Evolutionary conservation across 2,797 vertebrate genomes (phyloP), one percentile per base, ranked within the genome.

Genomic region (Pseudochaenichthys georgianus): DNA sequence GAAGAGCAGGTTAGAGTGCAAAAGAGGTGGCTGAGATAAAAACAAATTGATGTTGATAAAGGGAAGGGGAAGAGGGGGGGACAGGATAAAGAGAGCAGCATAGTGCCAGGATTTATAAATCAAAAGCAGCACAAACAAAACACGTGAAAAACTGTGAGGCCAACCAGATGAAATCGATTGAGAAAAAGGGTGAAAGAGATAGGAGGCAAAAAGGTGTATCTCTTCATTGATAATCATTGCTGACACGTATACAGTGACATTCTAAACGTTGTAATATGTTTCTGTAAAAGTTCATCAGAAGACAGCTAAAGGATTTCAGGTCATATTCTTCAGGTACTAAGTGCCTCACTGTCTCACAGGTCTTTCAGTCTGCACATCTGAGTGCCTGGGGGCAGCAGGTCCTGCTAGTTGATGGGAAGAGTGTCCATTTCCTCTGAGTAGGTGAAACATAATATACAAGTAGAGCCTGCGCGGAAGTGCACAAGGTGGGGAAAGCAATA

Each of bases 371-470:
- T 75, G 77, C 65, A 63, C 46, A 74, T 84, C 58, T 78, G 79
- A 80, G 67, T 80, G 74, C 65, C 62, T 87, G 83, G 88, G 80
- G 81, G 82, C 77, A 77, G 77, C 15, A 79, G 87, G 78, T 66
- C 73, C 78, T 79, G 72, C 69, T 63, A 60, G 76, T 67, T 84
- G 82, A 88, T 88, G 84, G 78, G 84, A 80, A 84, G 87, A 77
- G 88, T 87, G 88, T 92, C 89, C 82, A 91, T 94, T 94, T 94
- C 72, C 88, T 88, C 87, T 91, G 89, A 90, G 88, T 91, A 73
- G 83, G 84, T 88, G 90, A 93, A 94, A 94, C 93, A 64, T 87
- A 93, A 93, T 93, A 87, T 78, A 84, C 69, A 83, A 82, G 73
- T 34, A 64, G 59, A 72, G 67, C 75, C 64, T 45, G 34, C 48